These are phyloP conservation scores for Petroica traversi DNA, from an alignment of 2,113 vertebrate genomes.

Conservation along the genomic window DNA sequence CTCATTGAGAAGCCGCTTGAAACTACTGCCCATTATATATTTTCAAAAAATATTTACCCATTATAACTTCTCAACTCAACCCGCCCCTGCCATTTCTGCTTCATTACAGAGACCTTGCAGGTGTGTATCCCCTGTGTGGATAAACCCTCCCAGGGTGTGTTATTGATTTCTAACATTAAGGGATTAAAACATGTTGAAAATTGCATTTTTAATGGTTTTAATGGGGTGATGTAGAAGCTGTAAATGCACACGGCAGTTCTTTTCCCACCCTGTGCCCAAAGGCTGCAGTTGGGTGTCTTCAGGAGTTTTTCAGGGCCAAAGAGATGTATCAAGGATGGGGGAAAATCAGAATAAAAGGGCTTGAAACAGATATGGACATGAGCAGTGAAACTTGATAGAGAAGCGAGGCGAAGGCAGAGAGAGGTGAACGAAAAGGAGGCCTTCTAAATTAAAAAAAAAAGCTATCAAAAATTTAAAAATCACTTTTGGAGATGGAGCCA, in stretches of 20 bases:
- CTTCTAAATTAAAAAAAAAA: too few species aligned
- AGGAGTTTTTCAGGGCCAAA: not conserved
- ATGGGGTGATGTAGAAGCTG: too few species aligned
- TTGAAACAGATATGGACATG: not conserved
- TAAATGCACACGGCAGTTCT: fast-evolving
- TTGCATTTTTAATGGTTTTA: not conserved
- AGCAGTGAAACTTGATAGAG: not conserved
- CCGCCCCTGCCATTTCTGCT: not conserved
- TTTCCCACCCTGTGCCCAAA: not conserved
- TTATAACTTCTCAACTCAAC: not conserved
- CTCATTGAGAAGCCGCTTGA: fast-evolving
- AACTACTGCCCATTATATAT: not conserved
- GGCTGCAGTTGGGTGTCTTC: too few species aligned
- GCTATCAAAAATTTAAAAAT: not conserved
- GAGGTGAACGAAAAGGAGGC: not conserved
- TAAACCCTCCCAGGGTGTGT: not conserved
- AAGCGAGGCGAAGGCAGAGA: too few species aligned
- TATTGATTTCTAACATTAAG: not conserved
- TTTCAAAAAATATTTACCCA: not conserved
- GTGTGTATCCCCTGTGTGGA: not conserved
- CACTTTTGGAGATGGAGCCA: fast-evolving
- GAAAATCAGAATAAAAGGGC: not conserved
- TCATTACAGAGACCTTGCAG: not conserved
- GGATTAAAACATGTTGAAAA: not conserved
- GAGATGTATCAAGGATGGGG: not conserved